phyloP scores from a whole-genome alignment of 2,888 invertebrate genomes.

The Eupelmus urozonus region DNA sequence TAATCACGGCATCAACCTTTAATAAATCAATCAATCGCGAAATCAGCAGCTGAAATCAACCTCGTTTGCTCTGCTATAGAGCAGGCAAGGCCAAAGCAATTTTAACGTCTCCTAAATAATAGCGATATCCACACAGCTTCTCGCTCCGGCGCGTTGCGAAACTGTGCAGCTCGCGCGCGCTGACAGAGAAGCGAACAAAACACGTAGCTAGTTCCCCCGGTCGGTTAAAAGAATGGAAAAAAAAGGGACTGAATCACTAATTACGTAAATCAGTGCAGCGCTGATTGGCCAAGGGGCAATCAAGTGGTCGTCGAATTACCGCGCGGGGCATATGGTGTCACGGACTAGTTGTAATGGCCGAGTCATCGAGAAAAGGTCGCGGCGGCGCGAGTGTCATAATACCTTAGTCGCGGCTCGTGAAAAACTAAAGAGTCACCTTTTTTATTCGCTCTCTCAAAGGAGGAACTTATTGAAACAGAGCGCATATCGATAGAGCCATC shows the following conservation, averaged over 20 bases:
- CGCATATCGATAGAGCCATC: constrained; percentile 58
- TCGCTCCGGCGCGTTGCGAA: constrained; percentile 6
- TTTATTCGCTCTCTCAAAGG: constrained; percentile 48
- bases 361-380: constrained; percentile 45
- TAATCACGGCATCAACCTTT: not conserved
- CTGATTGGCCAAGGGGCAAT: not conserved
- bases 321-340: constrained; percentile 43
- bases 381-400: constrained; percentile 5
- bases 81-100: constrained; percentile 17
- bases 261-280: constrained; percentile 41
- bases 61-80: not conserved
- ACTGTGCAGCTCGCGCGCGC: too few species aligned
- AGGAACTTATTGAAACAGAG: constrained; percentile 50
- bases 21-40: not conserved
- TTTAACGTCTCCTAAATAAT: constrained; percentile 26
- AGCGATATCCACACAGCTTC: constrained; percentile 22
- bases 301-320: not conserved
- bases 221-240: constrained; percentile 5
- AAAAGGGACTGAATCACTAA: constrained; percentile 13
- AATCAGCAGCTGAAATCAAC: constrained; percentile 7
- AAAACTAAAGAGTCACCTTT: constrained; percentile 47
- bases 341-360: constrained; percentile 48
- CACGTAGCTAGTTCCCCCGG: not conserved
- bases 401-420: not conserved
- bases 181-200: not conserved